Evolutionary conservation across 2,797 vertebrate species (phyloP).

Genomic region (Chloroceryle amazona): DNA sequence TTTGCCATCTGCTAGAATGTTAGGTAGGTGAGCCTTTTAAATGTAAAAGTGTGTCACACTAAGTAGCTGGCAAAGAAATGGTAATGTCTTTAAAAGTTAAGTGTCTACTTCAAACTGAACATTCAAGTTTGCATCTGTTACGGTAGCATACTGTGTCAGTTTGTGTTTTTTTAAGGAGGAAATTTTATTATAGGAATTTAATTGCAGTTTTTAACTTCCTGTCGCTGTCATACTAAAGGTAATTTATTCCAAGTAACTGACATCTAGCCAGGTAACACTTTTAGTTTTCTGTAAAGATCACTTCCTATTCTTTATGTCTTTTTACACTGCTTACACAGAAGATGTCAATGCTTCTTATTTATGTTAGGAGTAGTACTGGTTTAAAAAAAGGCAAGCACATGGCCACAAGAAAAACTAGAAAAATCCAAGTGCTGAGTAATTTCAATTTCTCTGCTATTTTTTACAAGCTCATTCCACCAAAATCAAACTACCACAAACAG

Average conservation of each 20-base stretch:
- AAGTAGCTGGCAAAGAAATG: not conserved
- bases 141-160: not conserved
- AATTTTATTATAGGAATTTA: not conserved
- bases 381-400: fast-evolving
- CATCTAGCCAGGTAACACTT: not conserved
- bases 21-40: not conserved
- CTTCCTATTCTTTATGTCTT: not conserved
- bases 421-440: not conserved
- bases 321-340: not conserved
- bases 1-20: not conserved
- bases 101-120: not conserved
- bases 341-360: not conserved
- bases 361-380: not conserved
- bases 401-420: not conserved
- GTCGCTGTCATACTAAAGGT: not conserved
- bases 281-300: not conserved
- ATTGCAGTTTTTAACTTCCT: not conserved
- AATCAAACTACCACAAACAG: not conserved
- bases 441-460: not conserved
- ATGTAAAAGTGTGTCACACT: not conserved
- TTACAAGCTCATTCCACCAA: not conserved
- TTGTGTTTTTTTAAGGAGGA: not conserved
- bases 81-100: not conserved
- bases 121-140: not conserved
- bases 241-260: not conserved